Conservation (phyloP, 2,113 vertebrate species). For the Chloebia gouldiae region DNA sequence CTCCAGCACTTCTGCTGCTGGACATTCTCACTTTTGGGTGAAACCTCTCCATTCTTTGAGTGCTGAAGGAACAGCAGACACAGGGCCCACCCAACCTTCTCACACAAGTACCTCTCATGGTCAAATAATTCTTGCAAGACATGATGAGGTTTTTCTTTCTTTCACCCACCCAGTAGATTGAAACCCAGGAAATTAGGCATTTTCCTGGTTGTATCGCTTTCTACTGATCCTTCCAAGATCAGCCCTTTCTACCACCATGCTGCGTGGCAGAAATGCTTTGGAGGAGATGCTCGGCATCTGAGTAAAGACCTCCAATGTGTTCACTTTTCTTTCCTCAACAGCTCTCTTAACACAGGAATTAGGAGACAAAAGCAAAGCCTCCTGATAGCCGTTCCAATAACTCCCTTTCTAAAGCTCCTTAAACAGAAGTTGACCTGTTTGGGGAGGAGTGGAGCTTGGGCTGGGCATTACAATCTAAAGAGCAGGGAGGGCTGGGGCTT, state of each 20-base stretch:
- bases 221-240: neutral
- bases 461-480: neutral
- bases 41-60: neutral
- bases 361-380: neutral
- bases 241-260: neutral
- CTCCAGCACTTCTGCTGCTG: neutral
- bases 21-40: neutral
- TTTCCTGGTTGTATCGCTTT: neutral
- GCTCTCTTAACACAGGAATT: neutral
- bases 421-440: neutral
- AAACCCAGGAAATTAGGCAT: neutral
- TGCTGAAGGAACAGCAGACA: neutral
- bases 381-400: neutral
- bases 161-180: rapidly evolving
- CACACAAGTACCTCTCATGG: neutral
- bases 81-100: neutral
- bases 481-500: neutral
- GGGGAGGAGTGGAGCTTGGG: neutral
- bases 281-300: neutral
- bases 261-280: neutral
- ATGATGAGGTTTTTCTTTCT: neutral
- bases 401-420: neutral
- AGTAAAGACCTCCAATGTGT: neutral
- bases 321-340: neutral
- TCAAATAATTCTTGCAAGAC: neutral